Base-by-base conservation (phyloP, 2,797 vertebrate species). In the Valencia hispanica region DNA sequence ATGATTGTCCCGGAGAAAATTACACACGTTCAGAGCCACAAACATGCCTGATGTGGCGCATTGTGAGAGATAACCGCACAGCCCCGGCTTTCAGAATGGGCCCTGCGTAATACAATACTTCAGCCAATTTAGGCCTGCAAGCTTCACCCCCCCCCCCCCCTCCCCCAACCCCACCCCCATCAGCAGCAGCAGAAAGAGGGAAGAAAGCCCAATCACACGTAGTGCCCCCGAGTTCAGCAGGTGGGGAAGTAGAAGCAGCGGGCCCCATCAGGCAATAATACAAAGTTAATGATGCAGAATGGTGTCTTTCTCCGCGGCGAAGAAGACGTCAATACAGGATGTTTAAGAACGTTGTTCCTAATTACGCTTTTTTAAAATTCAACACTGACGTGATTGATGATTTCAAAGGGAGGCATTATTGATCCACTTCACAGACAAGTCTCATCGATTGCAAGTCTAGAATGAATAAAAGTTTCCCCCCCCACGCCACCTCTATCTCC, bases 341-440 rank as follows among this genome's bases (percentile, higher is more conserved):
- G 93, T 95, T 95, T 94, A 94, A 93, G 92, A 94, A 95, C 88
- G 89, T 87, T 90, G 91, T 91, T 94, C 93, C 94, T 95, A 96
- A 96, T 96, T 96, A 94, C 91, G 84, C 93, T 95, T 95, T 95
- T 95, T 94, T n/a, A n/a, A 94, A 94, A 94, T 93, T 94, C 94
- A 93, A 91, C 87, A 86, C 91, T 79, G 91, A 92, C 81, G 79
- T 95, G 95, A 96, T 92, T 93, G 95, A 95, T 93, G 94, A 96
- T 95, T 96, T 95, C 92, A 94, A 94, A 94, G 92, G 91, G 93
- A 93, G 92, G 93, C 90, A 84, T 93, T 95, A 96, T 96, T 88
- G 95, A 96, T 96, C 93, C 92, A 92, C 95, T 95, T 94, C 93
- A 95, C 94, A 95, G 95, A 96, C 95, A 95, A 96, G 94, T 94